Base-by-base conservation (phyloP, 2,888 invertebrate genomes). In the Lasioglossum pauxillum region DNA sequence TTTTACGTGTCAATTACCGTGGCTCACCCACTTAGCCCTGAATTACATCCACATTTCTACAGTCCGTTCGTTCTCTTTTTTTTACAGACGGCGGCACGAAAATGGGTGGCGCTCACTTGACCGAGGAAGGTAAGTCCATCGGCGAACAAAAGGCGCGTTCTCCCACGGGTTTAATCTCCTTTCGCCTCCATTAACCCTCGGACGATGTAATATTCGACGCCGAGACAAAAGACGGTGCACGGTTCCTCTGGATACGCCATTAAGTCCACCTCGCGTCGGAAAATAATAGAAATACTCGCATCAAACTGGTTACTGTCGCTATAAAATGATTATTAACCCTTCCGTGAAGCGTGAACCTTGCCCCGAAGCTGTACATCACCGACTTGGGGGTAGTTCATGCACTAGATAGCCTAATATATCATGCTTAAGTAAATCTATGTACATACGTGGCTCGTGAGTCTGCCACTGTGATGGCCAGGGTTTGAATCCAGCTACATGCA, bases 91-190 rank as follows among this genome's bases (percentile, higher is more conserved):
- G 94, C 81, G 92, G 94, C 88, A 93, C 94, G 35, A 95, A 94
- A 85, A 93, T 95, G 90, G 95, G 95, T 76, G 95, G 95, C 69
- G 95, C 95, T 41, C 95, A 95, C 90, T 90, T 95, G 71, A 95
- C 95, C 80, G 95, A 95, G 88, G 95, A 96, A 95, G 95, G 95
- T 96, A 92, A 94, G 95, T 91, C 46, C 27, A 38, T 23, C 23
- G 67, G n/a, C 31, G 23, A 78, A 80, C 77, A 57, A 67, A 69
- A 75, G 60, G 76, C 79, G 64, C 38, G 72, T 75, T 80, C 67
- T 75, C 60, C 49, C 60, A 41, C 46, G 71, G 64, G 72, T 73
- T 72, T 53, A 64, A 77, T 60, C 71, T 72, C 31, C 23, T 60
- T 71, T 31, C 23, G 53, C 16, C 72, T 71, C 71, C 41, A 41